Evolutionary conservation across 2,113 vertebrate genomes (phyloP), one percentile per base, ranked within the genome.

Genomic region (Dromaius novaehollandiae): DNA sequence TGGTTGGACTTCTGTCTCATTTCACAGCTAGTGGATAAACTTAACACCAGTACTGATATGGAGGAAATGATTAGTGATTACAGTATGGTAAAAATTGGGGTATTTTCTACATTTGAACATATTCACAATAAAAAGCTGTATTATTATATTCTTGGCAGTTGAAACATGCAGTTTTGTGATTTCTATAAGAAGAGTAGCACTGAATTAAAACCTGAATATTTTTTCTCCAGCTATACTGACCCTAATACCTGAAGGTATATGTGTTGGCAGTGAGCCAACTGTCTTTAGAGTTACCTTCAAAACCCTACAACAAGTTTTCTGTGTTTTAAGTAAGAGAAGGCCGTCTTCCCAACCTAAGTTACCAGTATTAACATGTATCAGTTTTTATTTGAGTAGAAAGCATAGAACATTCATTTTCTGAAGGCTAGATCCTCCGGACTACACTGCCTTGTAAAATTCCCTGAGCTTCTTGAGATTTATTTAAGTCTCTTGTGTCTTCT

Each of bases 41-140:
- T 99, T 95, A 99, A 99, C 97, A 99, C 99, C 55, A 99, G 99
- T 97, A 99, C 98, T 34, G 99, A 99, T 90, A 99, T 99, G 98
- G 99, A 99, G 80, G 99, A 99, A 97, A 99, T 99, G 92, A 98
- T 98, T 87, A 98, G 98, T 66, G 99, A 99, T 97, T 99, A 98
- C 95, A 98, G 98, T 86, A 97, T 97, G 96, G 99, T 99, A 96
- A 98, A 98, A 96, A 16, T 53, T 65, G 63, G 36, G 38, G 60
- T 46, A 21, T 46, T 61, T 84, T 5, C 22, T 60, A 25, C 53
- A 61, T 55, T 55, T 55, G 21, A 25, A 55, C 7, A 44, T 44
- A 44, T 44, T 44, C 42, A 44, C 13, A 55, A 55, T 55, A 20
- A 22, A 55, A 55, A 26, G 21, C 22, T 55, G 26, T 55, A 55